A percentile compares a stretch with the other conserved stretches of the same genome.
Evolutionary conservation across 2,797 vertebrate species (phyloP).

Genomic region (Austrolebias charrua): DNA sequence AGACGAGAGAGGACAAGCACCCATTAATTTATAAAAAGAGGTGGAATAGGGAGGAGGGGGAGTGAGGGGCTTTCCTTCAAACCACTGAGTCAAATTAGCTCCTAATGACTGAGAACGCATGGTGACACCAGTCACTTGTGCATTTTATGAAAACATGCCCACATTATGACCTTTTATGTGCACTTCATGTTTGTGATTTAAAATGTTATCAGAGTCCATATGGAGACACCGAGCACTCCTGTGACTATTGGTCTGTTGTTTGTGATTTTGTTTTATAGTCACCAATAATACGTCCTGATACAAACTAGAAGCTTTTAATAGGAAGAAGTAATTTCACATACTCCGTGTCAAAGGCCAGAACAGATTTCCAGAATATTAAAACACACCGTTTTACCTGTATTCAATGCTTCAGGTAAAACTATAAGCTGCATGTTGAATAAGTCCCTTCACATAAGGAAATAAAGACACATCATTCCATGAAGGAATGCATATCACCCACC

Average conservation of each 20-base stretch:
- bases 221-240: neutral
- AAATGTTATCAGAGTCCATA: neutral
- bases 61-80: conserved; percentile 58
- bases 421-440: too few species aligned
- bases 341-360: too few species aligned
- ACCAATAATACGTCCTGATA: too few species aligned
- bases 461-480: too few species aligned
- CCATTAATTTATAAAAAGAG: conserved; percentile 45
- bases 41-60: conserved; percentile 23
- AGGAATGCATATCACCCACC: too few species aligned
- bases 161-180: conserved; percentile 2
- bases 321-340: too few species aligned
- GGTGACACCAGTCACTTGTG: conserved; percentile 55
- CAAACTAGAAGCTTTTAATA: neutral
- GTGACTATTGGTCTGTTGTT: neutral
- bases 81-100: conserved; percentile 35
- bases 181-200: neutral
- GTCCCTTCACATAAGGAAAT: too few species aligned
- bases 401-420: too few species aligned
- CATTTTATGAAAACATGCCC: conserved; percentile 22
- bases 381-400: too few species aligned
- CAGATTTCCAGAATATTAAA: too few species aligned
- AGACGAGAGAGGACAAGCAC: conserved; percentile 55
- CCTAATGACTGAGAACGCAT: conserved; percentile 48
- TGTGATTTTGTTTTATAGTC: neutral